Base-by-base conservation (phyloP, 2,888 invertebrate species). In the Leptinotarsa haldemani region DNA sequence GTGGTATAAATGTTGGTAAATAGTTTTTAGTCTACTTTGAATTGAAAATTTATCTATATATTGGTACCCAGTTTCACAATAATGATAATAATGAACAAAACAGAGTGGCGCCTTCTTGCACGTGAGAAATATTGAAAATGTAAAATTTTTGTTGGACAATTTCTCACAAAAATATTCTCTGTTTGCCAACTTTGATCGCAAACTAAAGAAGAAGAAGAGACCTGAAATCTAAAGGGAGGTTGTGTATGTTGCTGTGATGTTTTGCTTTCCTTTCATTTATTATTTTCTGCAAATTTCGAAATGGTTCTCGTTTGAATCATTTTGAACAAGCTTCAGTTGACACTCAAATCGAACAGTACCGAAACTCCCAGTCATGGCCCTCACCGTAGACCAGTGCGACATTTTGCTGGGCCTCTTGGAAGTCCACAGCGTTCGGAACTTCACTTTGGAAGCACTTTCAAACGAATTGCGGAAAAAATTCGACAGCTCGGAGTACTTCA, bases 381-480 rank as follows among this genome's bases (percentile, higher is more conserved):
- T 90, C 74, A 87, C 89, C 30, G 83, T 88, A 71, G 88, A 89
- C 78, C 90, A 90, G 80, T 87, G 90, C 77, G 88, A 88, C 75
- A 86, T 87, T 56, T 84, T 90, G 72, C 82, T 90, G 65, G 88
- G 87, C 89, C 90, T 94, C 82, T 89, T 94, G 82, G 93, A 92
- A 77, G 93, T 93, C 84, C 92, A 93, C 85, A 93, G 92, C 74
- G 91, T 94, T 47, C 93, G 93, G 85, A 90, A 91, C 72, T 93
- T 93, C 85, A 92, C 92, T 46, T 89, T 97, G 84, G 96, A 97
- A 83, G 90, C 90, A 63, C 90, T 97, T 82, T 93, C 94, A 69
- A 89, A 90, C 80, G 94, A 94, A 84, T 90, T 96, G 58, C 94
- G 94, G 84, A 94, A 94, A 84, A 91, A 92, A 80, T 96, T 96